These are phyloP conservation scores for Pelecanus crispus DNA, from an alignment of 2,113 vertebrate species.

Conservation along the genomic window DNA sequence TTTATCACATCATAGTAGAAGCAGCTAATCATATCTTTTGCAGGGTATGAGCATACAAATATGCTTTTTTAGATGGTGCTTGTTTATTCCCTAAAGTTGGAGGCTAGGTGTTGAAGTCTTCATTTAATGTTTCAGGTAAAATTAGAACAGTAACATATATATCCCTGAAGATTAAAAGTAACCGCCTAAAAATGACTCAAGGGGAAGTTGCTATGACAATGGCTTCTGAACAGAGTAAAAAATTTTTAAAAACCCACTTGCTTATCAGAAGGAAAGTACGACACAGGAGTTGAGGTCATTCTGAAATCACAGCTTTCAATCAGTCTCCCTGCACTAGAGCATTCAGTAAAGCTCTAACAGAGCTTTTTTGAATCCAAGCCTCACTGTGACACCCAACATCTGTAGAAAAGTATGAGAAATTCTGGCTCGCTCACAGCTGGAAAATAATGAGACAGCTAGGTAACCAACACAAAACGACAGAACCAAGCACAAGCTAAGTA, in stretches of 20 bases:
- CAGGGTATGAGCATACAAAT: neutral
- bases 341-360: neutral
- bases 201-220: conserved; percentile 31
- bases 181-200: neutral
- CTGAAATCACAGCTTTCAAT: neutral
- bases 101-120: neutral
- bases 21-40: neutral
- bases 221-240: neutral
- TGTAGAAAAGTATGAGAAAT: neutral
- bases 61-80: neutral
- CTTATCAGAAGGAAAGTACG: neutral
- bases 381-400: neutral
- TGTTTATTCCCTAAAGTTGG: neutral
- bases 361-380: neutral
- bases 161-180: neutral
- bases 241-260: neutral
- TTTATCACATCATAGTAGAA: neutral
- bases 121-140: neutral
- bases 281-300: neutral
- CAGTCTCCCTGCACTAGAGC: neutral
- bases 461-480: neutral
- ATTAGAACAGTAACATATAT: neutral
- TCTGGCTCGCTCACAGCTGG: neutral
- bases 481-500: neutral
- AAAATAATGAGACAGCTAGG: neutral